Evolutionary conservation across 2,888 invertebrate genomes (phyloP), one percentile per base, ranked within the genome.

Genomic region (Cephus spinipes): DNA sequence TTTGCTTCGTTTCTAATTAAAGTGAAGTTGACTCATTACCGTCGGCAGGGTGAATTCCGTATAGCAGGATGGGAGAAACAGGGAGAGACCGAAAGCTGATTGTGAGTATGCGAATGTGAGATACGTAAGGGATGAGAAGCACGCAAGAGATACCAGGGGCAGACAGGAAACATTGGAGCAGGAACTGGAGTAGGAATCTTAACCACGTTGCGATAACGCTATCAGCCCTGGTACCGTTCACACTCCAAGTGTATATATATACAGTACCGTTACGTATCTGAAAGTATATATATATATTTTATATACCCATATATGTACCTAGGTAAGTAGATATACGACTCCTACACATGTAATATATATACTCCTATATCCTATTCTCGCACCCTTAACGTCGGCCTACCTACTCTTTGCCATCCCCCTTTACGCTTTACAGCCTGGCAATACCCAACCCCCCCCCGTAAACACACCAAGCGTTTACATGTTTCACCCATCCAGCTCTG

Each of bases 21-120:
- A 87, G 84, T 82, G 81, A 78, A 84, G 84, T 84, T 85, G 85
- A 88, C 86, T 88, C 87, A 88, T 89, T 88, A 87, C 84, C 83
- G 84, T 83, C 83, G 83, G 80, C 79, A 82, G 83, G 83, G 85
- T 87, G 83, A 85, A 82, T 31, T 71, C 12, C 32, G 71, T 31
- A 32, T 12, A 71, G 71, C 12, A 31, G 15, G 12, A 71, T 2
- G 31, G 12, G 71, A 15, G 32, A 32, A 30, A 30, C 69, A 1
- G 30, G 32, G 69, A 33, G 71, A 71, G 71, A 71, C 23, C 55
- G 55, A 23, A 55, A 23, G 23, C 55, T 55, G 55, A 55, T 55
- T 55, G 55, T 55, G 55, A 55, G 55, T 55, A 55, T 55, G 23
- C 55, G 55, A 55, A 55, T 55, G 55, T 55, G 55, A 55, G 55